phyloP scores from a whole-genome alignment of 2,888 invertebrate species.

The Catonia carolina region DNA sequence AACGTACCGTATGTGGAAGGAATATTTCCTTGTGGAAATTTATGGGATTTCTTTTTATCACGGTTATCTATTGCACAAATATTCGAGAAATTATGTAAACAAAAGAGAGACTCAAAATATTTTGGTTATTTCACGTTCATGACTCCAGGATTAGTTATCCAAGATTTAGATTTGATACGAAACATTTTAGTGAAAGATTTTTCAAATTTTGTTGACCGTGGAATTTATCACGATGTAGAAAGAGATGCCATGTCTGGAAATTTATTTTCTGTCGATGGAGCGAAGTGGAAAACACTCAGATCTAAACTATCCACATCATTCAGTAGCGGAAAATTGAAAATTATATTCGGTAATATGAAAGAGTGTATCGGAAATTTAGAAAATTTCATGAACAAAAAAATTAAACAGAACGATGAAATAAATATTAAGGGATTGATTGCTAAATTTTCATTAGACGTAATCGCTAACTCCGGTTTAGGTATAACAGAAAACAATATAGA shows the following conservation, averaged over 20 bases:
- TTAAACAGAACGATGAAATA: slow-evolving; percentile 27
- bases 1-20: too few species aligned
- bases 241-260: slow-evolving; percentile 20
- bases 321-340: slow-evolving; percentile 46
- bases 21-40: too few species aligned
- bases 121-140: slow-evolving; percentile 16
- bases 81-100: too few species aligned
- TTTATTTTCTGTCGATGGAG: slow-evolving; percentile 38
- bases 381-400: slow-evolving; percentile 27
- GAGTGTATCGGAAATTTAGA: slow-evolving; percentile 38
- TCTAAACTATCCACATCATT: slow-evolving; percentile 46
- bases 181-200: slow-evolving; percentile 23
- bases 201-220: slow-evolving; percentile 14
- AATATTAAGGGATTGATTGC: slow-evolving; percentile 35
- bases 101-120: too few species aligned
- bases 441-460: slow-evolving; percentile 35
- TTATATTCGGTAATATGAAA: slow-evolving; percentile 42
- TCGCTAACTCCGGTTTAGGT: slow-evolving; percentile 37
- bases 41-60: too few species aligned
- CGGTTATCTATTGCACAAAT: too few species aligned
- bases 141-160: slow-evolving; percentile 14
- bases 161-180: slow-evolving; percentile 18
- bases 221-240: slow-evolving; percentile 20
- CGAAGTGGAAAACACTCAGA: slow-evolving; percentile 46
- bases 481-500: slow-evolving; percentile 54